Conservation (phyloP, 2,797 vertebrate species). For the Xiphorhynchus erythropygius region DNA sequence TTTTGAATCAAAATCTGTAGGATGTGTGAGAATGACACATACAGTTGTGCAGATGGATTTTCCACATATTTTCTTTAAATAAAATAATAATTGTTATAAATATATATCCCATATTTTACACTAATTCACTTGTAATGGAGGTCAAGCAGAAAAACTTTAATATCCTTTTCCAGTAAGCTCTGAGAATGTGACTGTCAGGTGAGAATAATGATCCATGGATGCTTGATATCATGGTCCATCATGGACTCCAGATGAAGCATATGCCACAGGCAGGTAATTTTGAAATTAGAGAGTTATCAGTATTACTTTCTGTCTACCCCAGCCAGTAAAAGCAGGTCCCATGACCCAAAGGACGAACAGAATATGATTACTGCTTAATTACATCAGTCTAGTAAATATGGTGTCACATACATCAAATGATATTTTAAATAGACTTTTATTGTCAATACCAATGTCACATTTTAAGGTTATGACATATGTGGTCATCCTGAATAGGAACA, state of each 20-base stretch:
- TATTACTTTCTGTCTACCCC: background rate
- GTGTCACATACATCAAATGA: background rate
- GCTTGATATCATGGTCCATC: background rate
- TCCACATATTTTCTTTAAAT: slow-evolving; percentile 44
- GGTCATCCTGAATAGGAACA: background rate
- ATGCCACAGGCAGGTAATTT: background rate
- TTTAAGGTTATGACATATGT: background rate
- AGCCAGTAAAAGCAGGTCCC: background rate
- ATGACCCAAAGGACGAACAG: background rate
- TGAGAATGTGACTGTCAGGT: background rate
- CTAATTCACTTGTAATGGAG: background rate
- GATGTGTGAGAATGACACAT: slow-evolving; percentile 52
- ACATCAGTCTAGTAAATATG: background rate
- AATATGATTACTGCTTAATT: background rate
- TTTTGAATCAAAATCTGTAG: slow-evolving; percentile 47
- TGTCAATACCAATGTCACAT: background rate
- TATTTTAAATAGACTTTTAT: slow-evolving; percentile 18
- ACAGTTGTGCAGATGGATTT: slow-evolving; percentile 54
- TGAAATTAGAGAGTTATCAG: background rate
- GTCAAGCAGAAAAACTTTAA: background rate
- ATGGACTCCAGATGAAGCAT: background rate
- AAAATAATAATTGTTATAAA: slow-evolving; percentile 50
- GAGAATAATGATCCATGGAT: background rate
- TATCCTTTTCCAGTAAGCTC: background rate
- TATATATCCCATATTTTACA: background rate